phyloP scores from a whole-genome alignment of 2,113 vertebrate species.

The Hirundichthys speculiger region DNA sequence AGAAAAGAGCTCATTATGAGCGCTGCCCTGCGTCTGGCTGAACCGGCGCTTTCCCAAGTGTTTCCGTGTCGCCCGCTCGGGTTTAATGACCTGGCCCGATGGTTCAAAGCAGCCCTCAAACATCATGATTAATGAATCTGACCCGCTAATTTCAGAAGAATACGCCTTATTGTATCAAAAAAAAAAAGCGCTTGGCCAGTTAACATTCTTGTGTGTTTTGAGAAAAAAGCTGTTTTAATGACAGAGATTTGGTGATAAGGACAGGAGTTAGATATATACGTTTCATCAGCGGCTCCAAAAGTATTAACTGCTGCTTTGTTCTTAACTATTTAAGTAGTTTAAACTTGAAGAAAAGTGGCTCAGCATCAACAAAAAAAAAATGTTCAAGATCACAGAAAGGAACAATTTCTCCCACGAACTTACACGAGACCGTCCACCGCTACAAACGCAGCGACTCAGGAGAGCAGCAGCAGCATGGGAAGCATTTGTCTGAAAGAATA shows the following conservation, averaged over 20 bases:
- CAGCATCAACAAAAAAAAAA: slow-evolving; percentile 61
- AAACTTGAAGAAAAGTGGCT: slow-evolving; percentile 62
- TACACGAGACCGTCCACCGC: slow-evolving; percentile 52
- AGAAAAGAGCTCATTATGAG: slow-evolving; percentile 72
- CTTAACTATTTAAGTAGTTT: slow-evolving; percentile 63
- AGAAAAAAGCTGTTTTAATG: slow-evolving; percentile 61
- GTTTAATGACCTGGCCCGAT: slow-evolving; percentile 81
- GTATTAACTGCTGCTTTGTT: slow-evolving; percentile 70
- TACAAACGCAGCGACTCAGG: slow-evolving; percentile 29
- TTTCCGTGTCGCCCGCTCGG: slow-evolving; percentile 78
- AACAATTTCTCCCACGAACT: slow-evolving; percentile 41
- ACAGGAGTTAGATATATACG: slow-evolving; percentile 63
- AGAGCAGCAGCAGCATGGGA: slow-evolving; percentile 65
- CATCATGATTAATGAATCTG: slow-evolving; percentile 83
- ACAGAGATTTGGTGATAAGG: slow-evolving; percentile 75
- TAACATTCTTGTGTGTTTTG: slow-evolving; percentile 78
- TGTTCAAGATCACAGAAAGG: slow-evolving; percentile 59
- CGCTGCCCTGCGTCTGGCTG: slow-evolving; percentile 74
- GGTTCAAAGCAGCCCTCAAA: slow-evolving; percentile 79
- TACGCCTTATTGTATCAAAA: slow-evolving; percentile 79
- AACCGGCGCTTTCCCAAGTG: slow-evolving; percentile 78
- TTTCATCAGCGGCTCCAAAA: slow-evolving; percentile 72
- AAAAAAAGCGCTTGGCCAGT: slow-evolving; percentile 67
- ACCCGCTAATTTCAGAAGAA: slow-evolving; percentile 81
- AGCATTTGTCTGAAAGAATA: slow-evolving; percentile 68